Conservation (phyloP, 2,797 vertebrate genomes). For the Hybognathus amarus region DNA sequence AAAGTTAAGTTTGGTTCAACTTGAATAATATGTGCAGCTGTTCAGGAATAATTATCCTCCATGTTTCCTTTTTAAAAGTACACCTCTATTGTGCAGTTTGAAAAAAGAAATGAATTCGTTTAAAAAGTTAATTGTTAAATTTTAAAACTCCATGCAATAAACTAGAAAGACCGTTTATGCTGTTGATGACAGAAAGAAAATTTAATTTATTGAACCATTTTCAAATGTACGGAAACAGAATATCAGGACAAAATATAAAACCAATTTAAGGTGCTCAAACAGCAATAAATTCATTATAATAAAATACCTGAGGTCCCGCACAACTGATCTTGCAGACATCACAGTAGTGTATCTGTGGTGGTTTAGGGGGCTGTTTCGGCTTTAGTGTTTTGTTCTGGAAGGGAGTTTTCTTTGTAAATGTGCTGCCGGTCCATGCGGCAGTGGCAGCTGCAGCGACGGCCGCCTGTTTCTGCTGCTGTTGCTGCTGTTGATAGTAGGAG, state of each 20-base stretch:
- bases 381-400: conserved; percentile 96
- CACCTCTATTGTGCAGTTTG: not conserved
- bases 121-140: no score
- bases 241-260: no score
- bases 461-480: conserved; percentile 87
- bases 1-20: no score
- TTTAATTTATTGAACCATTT: no score
- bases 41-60: no score
- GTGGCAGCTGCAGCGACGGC: conserved; percentile 91
- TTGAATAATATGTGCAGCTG: not conserved
- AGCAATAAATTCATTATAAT: not conserved
- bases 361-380: conserved; percentile 95
- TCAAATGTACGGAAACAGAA: no score
- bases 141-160: no score
- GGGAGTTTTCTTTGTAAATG: conserved; percentile 94
- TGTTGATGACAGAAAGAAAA: no score
- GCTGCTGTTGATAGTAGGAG: conserved; percentile 95
- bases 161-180: no score
- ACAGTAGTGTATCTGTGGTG: conserved; percentile 98
- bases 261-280: not conserved
- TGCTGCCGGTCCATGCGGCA: conserved; percentile 92
- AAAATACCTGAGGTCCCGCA: conserved; percentile 93
- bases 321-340: conserved; percentile 99
- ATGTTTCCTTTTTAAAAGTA: no score
- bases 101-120: no score